Base-by-base conservation (phyloP, 2,888 invertebrate species). In the Lymantria monacha region DNA sequence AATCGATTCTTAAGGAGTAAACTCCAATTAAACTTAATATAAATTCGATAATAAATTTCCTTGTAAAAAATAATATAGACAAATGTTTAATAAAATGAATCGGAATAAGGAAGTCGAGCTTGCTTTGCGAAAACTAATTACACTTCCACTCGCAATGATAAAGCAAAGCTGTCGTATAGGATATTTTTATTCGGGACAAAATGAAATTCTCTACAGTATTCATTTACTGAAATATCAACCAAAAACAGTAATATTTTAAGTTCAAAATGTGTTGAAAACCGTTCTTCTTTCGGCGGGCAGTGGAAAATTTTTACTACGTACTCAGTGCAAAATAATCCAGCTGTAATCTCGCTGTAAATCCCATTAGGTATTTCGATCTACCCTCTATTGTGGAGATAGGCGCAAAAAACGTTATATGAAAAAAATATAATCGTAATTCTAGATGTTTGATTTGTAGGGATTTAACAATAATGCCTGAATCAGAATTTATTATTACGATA, bases 131-230 rank as follows among this genome's bases (percentile, higher is more conserved):
- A 90, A 90, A 91, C 91, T 91, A 90, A 91, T 90, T 90, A 91
- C 84, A 82, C 82, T 80, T 76, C 77, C 79, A 79, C 83, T 83
- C 87, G 81, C 83, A 86, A 90, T 91, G 89, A 90, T 90, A 91
- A 91, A 91, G 89, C 91, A 91, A 90, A 91, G 87, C 87, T 86
- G 76, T 82, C 87, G 85, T 89, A 89, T 89, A 74, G 81, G 83
- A 88, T 88, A 91, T 88, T 90, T 90, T 91, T 90, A 90, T 90
- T 87, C 83, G 72, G 81, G 77, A 79, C 87, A 81, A 88, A 90
- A 91, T 89, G 84, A 89, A 90, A 88, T 89, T 90, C 80, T 74
- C 75, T 51, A 49, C 53, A 56, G 33, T 12, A 9, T 14, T 9
- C 15, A 9, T 12, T 8, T 5, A 66, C 53, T n/a, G 10, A 44